Conservation (phyloP, 1,140 invertebrate genomes). For the Harpegnathos saltator region DNA sequence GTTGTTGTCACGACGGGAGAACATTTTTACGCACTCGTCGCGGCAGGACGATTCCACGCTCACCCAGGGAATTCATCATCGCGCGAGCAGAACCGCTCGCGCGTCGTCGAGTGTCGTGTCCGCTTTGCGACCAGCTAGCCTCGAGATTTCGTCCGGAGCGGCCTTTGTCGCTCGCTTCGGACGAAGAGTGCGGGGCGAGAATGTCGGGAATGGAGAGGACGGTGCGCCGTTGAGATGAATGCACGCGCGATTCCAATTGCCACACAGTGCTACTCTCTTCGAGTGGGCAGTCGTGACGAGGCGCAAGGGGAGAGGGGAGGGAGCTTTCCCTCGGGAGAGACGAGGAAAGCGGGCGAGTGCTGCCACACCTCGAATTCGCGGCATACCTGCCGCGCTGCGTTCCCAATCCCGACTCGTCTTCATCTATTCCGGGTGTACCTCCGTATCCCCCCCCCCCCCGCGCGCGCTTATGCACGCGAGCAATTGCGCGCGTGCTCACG, state of each 20-base stretch:
- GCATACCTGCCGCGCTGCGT: slow-evolving; percentile 71
- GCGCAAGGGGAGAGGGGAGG: slow-evolving; percentile 45
- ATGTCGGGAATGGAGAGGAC: slow-evolving; percentile 55
- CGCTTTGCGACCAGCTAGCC: too few species aligned
- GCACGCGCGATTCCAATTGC: slow-evolving; percentile 42
- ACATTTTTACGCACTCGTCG: too few species aligned
- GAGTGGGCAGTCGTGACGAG: slow-evolving; percentile 27
- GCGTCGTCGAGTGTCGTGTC: too few species aligned
- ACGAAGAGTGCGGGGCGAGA: slow-evolving; percentile 20
- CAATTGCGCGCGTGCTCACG: slow-evolving; percentile 51
- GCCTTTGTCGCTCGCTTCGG: too few species aligned
- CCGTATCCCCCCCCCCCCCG: too few species aligned
- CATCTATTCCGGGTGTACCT: slow-evolving; percentile 59
- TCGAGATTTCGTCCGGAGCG: slow-evolving; percentile 7
- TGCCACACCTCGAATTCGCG: slow-evolving; percentile 79
- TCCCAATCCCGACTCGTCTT: slow-evolving; percentile 68
- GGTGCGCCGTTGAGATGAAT: slow-evolving; percentile 46
- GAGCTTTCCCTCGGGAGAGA: slow-evolving; percentile 61
- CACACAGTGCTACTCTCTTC: slow-evolving; percentile 30
- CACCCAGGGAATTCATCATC: too few species aligned
- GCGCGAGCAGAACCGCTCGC: background rate
- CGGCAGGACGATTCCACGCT: too few species aligned
- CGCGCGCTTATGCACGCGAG: slow-evolving; percentile 10
- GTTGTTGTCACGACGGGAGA: too few species aligned
- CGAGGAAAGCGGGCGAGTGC: slow-evolving; percentile 51